phyloP scores from a whole-genome alignment of 2,888 invertebrate species.

The Melieria picta region DNA sequence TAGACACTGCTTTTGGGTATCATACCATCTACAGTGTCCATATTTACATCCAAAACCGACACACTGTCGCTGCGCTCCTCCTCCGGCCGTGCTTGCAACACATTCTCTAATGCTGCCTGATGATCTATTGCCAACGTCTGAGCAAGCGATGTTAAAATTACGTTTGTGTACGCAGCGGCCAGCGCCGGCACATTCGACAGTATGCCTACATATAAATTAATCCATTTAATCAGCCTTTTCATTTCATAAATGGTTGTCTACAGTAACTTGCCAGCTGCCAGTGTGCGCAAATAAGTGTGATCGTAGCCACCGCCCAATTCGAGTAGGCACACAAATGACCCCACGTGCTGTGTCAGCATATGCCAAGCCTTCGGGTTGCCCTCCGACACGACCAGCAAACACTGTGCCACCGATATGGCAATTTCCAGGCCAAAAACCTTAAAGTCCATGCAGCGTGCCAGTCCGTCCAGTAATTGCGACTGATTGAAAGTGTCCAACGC shows the following conservation, averaged over 20 bases:
- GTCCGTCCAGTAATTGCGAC: constrained; percentile 71
- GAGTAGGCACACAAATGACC: constrained; percentile 66
- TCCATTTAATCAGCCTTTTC: no score
- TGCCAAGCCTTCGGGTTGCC: constrained; percentile 72
- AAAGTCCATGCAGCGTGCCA: constrained; percentile 72
- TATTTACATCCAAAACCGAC: constrained; percentile 49
- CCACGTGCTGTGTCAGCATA: constrained; percentile 68
- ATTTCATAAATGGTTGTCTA: not conserved
- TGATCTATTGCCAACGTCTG: constrained; percentile 70
- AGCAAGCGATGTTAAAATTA: constrained; percentile 69
- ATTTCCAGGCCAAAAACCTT: constrained; percentile 70
- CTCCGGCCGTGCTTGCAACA: constrained; percentile 24
- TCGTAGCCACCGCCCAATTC: constrained; percentile 54
- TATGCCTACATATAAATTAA: constrained; percentile 59
- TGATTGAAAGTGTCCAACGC: constrained; percentile 75
- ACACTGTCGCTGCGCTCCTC: constrained; percentile 40
- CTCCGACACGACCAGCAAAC: constrained; percentile 77
- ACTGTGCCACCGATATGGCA: constrained; percentile 72
- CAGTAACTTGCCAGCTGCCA: constrained; percentile 66
- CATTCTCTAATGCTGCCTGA: constrained; percentile 58
- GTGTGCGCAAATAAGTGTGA: constrained; percentile 68
- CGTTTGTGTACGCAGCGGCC: constrained; percentile 67
- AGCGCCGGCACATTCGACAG: constrained; percentile 69
- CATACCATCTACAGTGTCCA: constrained; percentile 49
- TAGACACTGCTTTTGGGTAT: not conserved